Conservation (phyloP, 2,888 invertebrate species). For the Empis stercorea region DNA sequence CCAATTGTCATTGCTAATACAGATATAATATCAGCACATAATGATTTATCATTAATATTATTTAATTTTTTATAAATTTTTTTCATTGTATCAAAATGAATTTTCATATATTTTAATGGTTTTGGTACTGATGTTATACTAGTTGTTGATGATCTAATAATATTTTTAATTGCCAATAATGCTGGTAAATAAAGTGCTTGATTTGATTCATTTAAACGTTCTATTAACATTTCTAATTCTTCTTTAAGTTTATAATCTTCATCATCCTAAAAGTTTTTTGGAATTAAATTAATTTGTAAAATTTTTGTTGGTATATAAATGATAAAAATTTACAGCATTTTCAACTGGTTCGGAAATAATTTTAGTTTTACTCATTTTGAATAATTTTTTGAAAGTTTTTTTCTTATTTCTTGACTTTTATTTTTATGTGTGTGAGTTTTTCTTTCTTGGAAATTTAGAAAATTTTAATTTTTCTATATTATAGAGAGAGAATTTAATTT, state of each 20-base stretch:
- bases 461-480: too few relatives aligned
- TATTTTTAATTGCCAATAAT: slow-evolving; percentile 65
- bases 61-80: slow-evolving; percentile 61
- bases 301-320: too few relatives aligned
- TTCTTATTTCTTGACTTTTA: too few relatives aligned
- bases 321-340: too few relatives aligned
- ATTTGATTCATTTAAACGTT: slow-evolving; percentile 44
- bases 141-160: slow-evolving; percentile 84
- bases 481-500: too few relatives aligned
- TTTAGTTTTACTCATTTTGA: too few relatives aligned
- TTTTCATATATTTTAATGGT: slow-evolving; percentile 81
- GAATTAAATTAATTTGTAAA: too few relatives aligned
- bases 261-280: slow-evolving; percentile 41
- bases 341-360: too few relatives aligned
- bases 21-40: slow-evolving; percentile 82
- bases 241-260: slow-evolving; percentile 82
- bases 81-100: slow-evolving; percentile 73
- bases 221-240: slow-evolving; percentile 74
- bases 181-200: slow-evolving; percentile 58
- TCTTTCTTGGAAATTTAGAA: too few relatives aligned
- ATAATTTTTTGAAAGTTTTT: too few relatives aligned
- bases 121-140: slow-evolving; percentile 97
- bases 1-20: slow-evolving; percentile 81
- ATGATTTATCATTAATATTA: slow-evolving; percentile 54
- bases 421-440: too few relatives aligned